Evolutionary conservation across 2,113 vertebrate species (phyloP).

Genomic region (Heptranchias perlo): DNA sequence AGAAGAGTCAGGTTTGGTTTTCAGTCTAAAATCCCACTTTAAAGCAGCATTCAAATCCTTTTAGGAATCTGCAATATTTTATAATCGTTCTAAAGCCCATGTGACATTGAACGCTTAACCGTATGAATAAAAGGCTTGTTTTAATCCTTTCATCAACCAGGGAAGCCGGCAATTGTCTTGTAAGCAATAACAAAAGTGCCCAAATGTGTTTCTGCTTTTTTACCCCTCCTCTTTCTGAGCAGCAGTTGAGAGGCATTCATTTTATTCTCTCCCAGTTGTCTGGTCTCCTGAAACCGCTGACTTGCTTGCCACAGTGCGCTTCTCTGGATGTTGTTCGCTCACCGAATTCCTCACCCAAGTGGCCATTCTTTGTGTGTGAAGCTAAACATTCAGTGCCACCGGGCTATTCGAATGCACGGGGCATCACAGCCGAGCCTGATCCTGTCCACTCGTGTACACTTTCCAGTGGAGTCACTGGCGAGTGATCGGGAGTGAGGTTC

Average conservation of each 20-base stretch:
- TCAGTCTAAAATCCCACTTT: slow-evolving; percentile 49
- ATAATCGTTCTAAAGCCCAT: slow-evolving; percentile 39
- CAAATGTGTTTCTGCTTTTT: background rate
- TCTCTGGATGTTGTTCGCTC: background rate
- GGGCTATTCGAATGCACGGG: background rate
- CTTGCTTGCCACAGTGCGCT: background rate
- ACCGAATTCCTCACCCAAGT: background rate
- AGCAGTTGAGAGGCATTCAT: background rate
- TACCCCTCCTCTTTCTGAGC: background rate
- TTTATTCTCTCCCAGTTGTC: background rate
- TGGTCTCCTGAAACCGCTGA: background rate
- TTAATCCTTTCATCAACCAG: slow-evolving; percentile 17
- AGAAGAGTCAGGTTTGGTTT: slow-evolving; percentile 38
- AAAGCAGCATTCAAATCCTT: slow-evolving; percentile 74
- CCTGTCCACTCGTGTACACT: background rate
- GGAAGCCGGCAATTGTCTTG: background rate
- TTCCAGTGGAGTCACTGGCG: background rate
- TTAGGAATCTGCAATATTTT: slow-evolving; percentile 69
- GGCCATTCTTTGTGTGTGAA: background rate
- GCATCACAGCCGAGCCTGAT: background rate
- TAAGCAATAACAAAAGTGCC: background rate
- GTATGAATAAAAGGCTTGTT: background rate
- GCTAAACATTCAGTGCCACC: background rate
- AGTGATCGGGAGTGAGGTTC: background rate
- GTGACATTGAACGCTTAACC: background rate